A percentile compares a stretch with the other conserved stretches of the same genome.
These are phyloP conservation scores for Tolmerus cingulatus DNA, from an alignment of 2,888 invertebrate species.

Conservation along the genomic window DNA sequence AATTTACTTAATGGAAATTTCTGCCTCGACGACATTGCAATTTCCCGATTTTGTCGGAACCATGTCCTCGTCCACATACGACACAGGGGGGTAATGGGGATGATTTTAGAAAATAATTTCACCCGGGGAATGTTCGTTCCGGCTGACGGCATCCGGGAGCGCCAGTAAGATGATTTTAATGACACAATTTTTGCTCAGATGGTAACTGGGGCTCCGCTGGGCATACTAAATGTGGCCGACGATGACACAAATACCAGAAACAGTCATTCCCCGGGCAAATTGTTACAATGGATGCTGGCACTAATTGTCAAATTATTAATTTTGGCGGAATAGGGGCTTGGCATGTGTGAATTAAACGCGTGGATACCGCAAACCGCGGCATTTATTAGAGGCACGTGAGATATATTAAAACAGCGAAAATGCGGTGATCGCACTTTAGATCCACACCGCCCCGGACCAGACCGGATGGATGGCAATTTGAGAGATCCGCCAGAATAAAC, in stretches of 20 bases:
- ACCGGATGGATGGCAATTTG: neutral
- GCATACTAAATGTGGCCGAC: neutral
- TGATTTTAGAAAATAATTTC: slow-evolving; percentile 12
- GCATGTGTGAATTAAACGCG: neutral
- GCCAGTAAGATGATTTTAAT: neutral
- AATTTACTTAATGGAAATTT: slow-evolving; percentile 26
- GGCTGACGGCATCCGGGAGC: neutral
- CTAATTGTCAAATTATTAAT: neutral
- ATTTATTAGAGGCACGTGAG: neutral
- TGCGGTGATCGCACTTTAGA: neutral
- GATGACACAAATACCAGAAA: neutral
- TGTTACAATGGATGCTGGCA: neutral
- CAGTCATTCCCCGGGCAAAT: neutral
- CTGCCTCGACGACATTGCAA: slow-evolving; percentile 9
- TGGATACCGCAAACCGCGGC: neutral
- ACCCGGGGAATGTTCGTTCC: neutral
- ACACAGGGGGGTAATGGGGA: neutral
- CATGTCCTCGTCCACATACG: neutral
- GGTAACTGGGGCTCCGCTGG: neutral
- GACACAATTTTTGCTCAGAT: neutral
- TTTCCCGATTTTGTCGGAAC: neutral
- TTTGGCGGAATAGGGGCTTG: neutral
- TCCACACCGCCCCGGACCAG: neutral
- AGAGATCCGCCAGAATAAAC: neutral
- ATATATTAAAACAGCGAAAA: neutral